A percentile compares a stretch with the other conserved stretches of the same genome.
Evolutionary conservation across 2,113 vertebrate species (phyloP).

Genomic region (Chamaea fasciata): DNA sequence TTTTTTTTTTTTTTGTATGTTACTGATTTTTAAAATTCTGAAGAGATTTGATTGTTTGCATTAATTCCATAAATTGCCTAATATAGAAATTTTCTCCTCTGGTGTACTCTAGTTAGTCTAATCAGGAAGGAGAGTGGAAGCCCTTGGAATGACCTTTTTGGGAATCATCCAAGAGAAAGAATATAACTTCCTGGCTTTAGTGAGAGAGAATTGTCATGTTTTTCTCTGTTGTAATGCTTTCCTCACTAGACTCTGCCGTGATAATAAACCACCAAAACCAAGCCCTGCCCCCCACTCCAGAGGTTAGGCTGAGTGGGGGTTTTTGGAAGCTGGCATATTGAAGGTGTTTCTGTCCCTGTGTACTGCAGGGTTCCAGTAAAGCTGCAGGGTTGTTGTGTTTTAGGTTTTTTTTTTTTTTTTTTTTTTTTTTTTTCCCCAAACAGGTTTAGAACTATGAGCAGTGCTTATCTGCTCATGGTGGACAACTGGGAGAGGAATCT

Average conservation of each 20-base stretch:
- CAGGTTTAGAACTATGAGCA: not conserved
- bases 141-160: not conserved
- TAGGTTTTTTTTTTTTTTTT: not conserved
- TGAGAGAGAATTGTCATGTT: not conserved
- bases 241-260: not conserved
- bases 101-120: not conserved
- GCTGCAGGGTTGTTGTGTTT: not conserved
- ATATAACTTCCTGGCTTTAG: not conserved
- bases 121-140: not conserved
- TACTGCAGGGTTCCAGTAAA: not conserved
- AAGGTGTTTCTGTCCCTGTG: not conserved
- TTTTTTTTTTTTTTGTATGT: no score
- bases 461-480: not conserved
- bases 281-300: not conserved
- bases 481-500: not conserved
- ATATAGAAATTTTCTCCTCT: not conserved
- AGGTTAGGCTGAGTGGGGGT: not conserved
- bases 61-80: not conserved
- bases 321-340: not conserved
- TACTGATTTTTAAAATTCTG: not conserved
- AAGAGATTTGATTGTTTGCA: not conserved
- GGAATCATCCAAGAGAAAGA: not conserved
- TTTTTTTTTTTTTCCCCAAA: not conserved
- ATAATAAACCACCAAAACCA: not conserved
- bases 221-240: not conserved